Conservation (phyloP, 2,113 vertebrate genomes). For the Parus major region DNA sequence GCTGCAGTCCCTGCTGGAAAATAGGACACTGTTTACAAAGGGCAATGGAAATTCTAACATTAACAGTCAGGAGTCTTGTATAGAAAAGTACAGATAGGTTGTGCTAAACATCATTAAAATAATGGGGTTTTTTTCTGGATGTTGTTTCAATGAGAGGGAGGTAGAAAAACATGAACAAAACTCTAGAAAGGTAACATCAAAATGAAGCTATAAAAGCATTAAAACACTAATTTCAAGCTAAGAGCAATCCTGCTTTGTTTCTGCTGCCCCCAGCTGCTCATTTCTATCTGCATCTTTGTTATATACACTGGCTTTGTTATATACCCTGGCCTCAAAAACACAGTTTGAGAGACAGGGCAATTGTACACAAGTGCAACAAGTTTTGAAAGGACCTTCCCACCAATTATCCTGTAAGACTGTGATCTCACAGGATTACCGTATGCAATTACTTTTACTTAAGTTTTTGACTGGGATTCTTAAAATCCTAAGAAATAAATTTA, state of each 20-base stretch:
- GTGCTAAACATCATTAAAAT: not conserved
- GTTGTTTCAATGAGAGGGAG: not conserved
- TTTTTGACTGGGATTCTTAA: not conserved
- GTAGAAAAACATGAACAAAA: not conserved
- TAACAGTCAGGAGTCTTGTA: not conserved
- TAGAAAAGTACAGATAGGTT: not conserved
- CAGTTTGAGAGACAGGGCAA: not conserved
- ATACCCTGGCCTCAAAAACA: not conserved
- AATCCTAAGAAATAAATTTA: not conserved
- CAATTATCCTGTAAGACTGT: not conserved
- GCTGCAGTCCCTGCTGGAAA: not conserved
- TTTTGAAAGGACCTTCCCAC: not conserved
- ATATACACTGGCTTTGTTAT: not conserved
- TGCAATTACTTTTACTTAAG: not conserved
- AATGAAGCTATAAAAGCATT: not conserved
- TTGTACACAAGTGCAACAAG: not conserved
- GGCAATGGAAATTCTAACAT: not conserved
- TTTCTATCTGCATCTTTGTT: not conserved
- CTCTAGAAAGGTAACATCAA: not conserved
- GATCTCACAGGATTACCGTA: not conserved
- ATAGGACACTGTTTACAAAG: not conserved
- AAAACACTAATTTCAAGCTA: not conserved
- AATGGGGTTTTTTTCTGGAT: not conserved
- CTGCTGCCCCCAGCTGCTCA: constrained; percentile 13
- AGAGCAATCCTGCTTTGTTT: not conserved